Conservation (phyloP, 2,797 vertebrate genomes). For the Phalanger gymnotis region DNA sequence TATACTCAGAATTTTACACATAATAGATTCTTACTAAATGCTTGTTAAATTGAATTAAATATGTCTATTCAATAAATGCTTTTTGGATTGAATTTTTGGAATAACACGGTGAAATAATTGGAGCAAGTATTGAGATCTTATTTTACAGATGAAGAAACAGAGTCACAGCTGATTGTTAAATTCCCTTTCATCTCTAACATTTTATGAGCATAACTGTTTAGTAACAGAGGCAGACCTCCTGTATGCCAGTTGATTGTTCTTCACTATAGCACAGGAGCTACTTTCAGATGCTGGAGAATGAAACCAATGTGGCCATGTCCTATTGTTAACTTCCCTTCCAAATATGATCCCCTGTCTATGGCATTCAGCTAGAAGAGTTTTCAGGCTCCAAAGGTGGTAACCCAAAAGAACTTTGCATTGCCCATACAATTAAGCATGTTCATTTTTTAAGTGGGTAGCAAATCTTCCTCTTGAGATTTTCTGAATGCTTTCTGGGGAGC, state of each 20-base stretch:
- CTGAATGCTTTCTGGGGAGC: neutral
- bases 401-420: neutral
- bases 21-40: neutral
- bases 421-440: neutral
- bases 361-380: neutral
- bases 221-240: neutral
- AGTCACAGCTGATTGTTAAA: neutral
- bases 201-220: neutral
- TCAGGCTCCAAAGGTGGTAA: neutral
- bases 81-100: neutral
- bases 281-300: neutral
- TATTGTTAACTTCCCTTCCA: neutral
- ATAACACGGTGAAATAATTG: neutral
- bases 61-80: neutral
- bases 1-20: neutral
- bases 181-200: neutral
- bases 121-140: neutral
- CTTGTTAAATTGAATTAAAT: neutral
- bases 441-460: neutral
- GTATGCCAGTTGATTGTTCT: neutral
- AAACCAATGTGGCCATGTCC: neutral
- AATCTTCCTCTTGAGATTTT: neutral
- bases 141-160: neutral
- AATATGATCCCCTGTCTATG: neutral
- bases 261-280: neutral